Conservation (phyloP, 2,113 vertebrate genomes). For the Toxostoma redivivum region DNA sequence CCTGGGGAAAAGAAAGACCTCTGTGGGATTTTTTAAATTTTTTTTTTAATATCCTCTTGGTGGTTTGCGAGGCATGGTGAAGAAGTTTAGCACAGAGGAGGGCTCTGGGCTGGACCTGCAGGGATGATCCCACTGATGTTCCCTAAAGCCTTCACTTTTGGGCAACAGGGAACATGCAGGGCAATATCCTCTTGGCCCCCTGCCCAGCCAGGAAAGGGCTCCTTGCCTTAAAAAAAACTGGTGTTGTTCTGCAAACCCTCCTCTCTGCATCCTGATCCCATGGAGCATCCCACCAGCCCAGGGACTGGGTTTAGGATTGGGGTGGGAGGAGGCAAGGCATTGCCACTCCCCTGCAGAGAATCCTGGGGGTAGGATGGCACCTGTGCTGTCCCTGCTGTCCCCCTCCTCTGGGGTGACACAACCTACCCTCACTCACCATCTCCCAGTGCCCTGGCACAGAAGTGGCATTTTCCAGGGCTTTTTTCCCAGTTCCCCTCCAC, state of each 20-base stretch:
- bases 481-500: neutral
- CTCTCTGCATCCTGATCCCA: neutral
- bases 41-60: too few species aligned
- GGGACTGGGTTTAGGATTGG: neutral
- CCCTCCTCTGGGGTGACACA: neutral
- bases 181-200: neutral
- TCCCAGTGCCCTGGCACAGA: neutral
- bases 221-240: fast-evolving
- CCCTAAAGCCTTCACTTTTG: neutral
- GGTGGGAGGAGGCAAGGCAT: neutral
- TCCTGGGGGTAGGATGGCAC: neutral
- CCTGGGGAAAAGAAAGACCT: neutral
- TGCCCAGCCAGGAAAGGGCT: neutral
- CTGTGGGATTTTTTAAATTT: neutral
- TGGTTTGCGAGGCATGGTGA: neutral
- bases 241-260: neutral
- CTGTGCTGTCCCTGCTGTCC: neutral
- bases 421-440: neutral
- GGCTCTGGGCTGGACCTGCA: neutral
- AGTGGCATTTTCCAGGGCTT: neutral
- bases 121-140: neutral
- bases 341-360: too few species aligned
- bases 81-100: neutral
- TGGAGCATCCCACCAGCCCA: fast-evolving
- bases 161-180: neutral